phyloP scores from a whole-genome alignment of 2,888 invertebrate genomes.

The Lasioglossum marginatum region DNA sequence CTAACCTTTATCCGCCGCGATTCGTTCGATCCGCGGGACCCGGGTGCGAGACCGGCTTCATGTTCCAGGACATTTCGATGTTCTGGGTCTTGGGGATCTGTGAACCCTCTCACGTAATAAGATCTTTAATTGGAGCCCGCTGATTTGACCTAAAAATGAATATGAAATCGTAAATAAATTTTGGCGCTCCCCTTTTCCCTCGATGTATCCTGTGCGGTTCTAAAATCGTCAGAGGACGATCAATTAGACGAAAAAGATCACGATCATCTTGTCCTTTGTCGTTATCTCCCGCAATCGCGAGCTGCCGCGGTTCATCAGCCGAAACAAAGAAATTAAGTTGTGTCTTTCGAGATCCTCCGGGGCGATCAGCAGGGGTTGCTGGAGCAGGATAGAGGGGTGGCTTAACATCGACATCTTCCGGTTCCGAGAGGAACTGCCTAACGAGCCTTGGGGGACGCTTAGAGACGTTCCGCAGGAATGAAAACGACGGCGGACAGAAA shows the following conservation, averaged over 20 bases:
- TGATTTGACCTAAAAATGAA: too few species aligned
- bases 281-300: constrained; percentile 31
- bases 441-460: constrained; percentile 76
- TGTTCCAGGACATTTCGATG: not conserved
- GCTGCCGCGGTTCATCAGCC: constrained; percentile 36
- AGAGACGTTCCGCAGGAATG: constrained; percentile 71
- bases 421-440: constrained; percentile 78
- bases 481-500: constrained; percentile 73
- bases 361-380: constrained; percentile 3
- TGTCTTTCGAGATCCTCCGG: not conserved
- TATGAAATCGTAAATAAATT: not conserved
- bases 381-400: constrained; percentile 50
- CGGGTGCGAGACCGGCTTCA: not conserved
- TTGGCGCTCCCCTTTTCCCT: not conserved
- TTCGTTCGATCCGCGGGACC: not conserved
- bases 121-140: not conserved
- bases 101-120: not conserved
- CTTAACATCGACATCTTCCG: constrained; percentile 78
- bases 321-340: constrained; percentile 70
- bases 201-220: not conserved
- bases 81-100: not conserved
- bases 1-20: not conserved
- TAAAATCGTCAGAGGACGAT: not conserved
- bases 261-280: not conserved
- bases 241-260: constrained; percentile 4